These are phyloP conservation scores for Bradypodion ventrale DNA, from an alignment of 2,797 vertebrate genomes.

Conservation along the genomic window DNA sequence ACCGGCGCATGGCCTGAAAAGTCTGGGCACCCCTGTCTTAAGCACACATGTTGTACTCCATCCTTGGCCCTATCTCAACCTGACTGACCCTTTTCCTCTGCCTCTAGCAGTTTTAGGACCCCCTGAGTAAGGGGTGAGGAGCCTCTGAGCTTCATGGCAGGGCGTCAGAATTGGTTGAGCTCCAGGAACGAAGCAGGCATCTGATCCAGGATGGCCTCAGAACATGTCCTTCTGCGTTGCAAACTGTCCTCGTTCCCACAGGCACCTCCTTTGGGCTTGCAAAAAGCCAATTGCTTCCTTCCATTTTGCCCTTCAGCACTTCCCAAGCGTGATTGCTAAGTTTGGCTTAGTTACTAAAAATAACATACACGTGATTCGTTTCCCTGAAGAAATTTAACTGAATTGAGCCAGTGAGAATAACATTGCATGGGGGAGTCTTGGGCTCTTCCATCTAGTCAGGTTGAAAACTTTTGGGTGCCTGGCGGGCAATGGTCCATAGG, in stretches of 20 bases:
- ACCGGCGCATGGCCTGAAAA: no score
- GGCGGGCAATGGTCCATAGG: no score
- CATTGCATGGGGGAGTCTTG: not conserved
- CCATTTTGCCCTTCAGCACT: not conserved
- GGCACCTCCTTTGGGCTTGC: not conserved
- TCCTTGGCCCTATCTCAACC: not conserved
- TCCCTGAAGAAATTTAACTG: not conserved
- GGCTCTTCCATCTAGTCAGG: not conserved
- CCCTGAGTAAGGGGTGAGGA: not conserved
- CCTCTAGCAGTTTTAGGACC: constrained; percentile 16
- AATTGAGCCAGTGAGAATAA: constrained; percentile 1
- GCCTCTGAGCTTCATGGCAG: not conserved
- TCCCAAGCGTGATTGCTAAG: constrained; percentile 5
- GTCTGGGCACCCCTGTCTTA: no score
- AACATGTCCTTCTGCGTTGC: constrained; percentile 18
- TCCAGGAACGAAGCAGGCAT: not conserved
- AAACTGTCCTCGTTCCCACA: constrained; percentile 1
- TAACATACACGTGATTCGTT: not conserved
- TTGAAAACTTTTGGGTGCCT: not conserved
- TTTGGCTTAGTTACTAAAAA: constrained; percentile 15
- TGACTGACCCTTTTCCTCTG: constrained; percentile 19
- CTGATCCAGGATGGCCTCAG: constrained; percentile 24
- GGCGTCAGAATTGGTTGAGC: constrained; percentile 2
- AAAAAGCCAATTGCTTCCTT: constrained; percentile 15
- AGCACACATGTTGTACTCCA: not conserved